Conservation (phyloP, 2,888 invertebrate species). For the Latrodectus elegans region DNA sequence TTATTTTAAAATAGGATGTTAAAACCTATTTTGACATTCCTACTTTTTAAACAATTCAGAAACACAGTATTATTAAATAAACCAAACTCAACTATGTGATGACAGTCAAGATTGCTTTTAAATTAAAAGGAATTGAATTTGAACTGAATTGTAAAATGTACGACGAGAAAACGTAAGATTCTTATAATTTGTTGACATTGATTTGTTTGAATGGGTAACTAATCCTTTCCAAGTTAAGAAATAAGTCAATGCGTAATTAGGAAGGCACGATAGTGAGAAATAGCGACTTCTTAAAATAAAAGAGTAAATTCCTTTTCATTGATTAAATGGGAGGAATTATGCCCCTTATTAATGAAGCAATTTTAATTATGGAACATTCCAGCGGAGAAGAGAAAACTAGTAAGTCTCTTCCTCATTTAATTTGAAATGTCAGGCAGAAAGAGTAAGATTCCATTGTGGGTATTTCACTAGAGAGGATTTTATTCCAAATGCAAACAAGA, state of each 20-base stretch:
- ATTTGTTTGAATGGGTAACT: slow-evolving; percentile 21
- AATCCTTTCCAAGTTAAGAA: slow-evolving; percentile 45
- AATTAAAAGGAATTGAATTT: too few species aligned
- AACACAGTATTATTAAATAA: too few species aligned
- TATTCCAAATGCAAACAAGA: background rate
- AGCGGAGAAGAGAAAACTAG: background rate
- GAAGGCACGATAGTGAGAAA: slow-evolving; percentile 22
- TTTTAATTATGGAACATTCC: slow-evolving; percentile 49
- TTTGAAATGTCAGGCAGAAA: slow-evolving; percentile 11
- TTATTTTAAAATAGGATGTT: too few species aligned
- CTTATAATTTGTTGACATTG: slow-evolving; percentile 43
- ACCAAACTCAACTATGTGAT: too few species aligned
- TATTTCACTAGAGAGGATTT: slow-evolving; percentile 15
- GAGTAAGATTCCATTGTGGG: slow-evolving; percentile 6
- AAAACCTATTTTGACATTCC: too few species aligned
- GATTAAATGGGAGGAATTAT: slow-evolving; percentile 56
- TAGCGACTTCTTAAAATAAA: slow-evolving; percentile 18
- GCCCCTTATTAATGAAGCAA: slow-evolving; percentile 63
- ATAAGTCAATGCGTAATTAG: slow-evolving; percentile 51
- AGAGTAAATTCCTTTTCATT: slow-evolving; percentile 21
- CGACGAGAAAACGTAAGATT: background rate
- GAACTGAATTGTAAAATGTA: too few species aligned
- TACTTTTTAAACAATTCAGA: too few species aligned
- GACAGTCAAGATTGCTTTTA: too few species aligned
- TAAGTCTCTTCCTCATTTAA: slow-evolving; percentile 51